These are phyloP conservation scores for Mnemiopsis leidyi DNA, from an alignment of 37 sponge, comb jelly and placozoan species.

Conservation along the genomic window DNA sequence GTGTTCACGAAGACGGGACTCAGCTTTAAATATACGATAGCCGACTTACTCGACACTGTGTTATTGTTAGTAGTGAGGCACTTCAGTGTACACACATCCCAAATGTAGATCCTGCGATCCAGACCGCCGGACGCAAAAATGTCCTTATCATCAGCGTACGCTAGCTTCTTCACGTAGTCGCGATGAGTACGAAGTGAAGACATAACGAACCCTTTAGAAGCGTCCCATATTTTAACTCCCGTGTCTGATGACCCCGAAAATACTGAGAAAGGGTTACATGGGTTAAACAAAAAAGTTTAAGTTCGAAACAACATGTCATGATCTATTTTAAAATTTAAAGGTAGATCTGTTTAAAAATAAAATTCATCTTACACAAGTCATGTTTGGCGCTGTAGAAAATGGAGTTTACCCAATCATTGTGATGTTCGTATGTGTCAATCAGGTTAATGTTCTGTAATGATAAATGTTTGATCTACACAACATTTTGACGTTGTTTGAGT, in stretches of 20 bases:
- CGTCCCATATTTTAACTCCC: constrained; percentile 86
- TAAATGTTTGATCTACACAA: too few species aligned
- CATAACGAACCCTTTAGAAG: constrained; percentile 70
- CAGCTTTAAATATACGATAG: too few species aligned
- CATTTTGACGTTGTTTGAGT: too few species aligned
- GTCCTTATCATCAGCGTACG: constrained; percentile 76
- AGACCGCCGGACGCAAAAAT: constrained; percentile 86
- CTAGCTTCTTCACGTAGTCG: constrained; percentile 90
- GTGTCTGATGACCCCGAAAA: constrained; percentile 94
- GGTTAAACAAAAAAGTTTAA: too few species aligned
- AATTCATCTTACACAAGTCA: constrained; percentile 29
- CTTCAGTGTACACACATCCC: constrained; percentile 86
- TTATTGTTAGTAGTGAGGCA: constrained; percentile 78
- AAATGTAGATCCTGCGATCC: constrained; percentile 78
- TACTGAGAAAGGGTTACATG: constrained; percentile 69
- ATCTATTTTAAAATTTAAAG: too few species aligned
- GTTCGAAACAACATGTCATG: too few species aligned
- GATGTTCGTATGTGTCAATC: constrained; percentile 75
- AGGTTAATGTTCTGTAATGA: constrained; percentile 25
- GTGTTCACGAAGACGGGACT: too few species aligned
- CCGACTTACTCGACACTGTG: constrained; percentile 84
- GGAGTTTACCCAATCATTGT: constrained; percentile 97
- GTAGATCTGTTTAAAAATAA: too few species aligned
- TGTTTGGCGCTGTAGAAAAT: constrained; percentile 68
- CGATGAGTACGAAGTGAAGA: constrained; percentile 83